A percentile compares a stretch with the other conserved stretches of the same genome.
These are phyloP conservation scores for Luidia sarsii DNA, from an alignment of 53 echinoderm and acorn worm genomes.

Conservation along the genomic window DNA sequence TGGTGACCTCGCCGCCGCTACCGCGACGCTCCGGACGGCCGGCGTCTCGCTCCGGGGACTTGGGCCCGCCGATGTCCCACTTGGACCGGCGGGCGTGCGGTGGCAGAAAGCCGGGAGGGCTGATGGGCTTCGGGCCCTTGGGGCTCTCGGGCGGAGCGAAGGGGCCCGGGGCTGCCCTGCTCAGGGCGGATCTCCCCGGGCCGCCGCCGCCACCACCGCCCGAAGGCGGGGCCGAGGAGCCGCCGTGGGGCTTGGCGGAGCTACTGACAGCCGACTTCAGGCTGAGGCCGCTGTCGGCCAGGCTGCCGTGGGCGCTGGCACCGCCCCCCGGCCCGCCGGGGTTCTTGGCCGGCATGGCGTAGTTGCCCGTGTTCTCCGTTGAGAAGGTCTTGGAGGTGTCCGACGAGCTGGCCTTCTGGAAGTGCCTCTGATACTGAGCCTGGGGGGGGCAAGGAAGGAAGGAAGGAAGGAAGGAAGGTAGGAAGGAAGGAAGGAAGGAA, in stretches of 20 bases:
- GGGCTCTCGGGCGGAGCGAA: neutral
- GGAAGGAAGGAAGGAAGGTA: no score
- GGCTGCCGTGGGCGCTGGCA: slow-evolving; percentile 11
- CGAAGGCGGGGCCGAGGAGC: no score
- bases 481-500: no score
- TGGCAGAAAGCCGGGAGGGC: neutral
- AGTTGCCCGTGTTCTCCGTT: slow-evolving; percentile 52
- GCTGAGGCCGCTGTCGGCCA: slow-evolving; percentile 12
- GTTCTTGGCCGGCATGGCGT: slow-evolving; percentile 44
- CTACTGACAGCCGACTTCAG: slow-evolving; percentile 1
- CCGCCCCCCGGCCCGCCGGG: neutral
- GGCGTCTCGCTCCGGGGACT: neutral
- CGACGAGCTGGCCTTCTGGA: slow-evolving; percentile 77
- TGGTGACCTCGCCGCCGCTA: neutral
- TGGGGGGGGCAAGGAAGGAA: slow-evolving; percentile 24
- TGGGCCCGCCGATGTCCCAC: slow-evolving; percentile 25
- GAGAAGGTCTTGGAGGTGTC: slow-evolving; percentile 44
- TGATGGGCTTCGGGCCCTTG: neutral
- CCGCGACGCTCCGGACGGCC: neutral
- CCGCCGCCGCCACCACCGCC: neutral
- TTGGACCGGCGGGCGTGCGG: slow-evolving; percentile 10
- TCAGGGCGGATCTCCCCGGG: neutral
- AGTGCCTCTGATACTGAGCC: slow-evolving; percentile 95
- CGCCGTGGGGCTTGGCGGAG: no score
- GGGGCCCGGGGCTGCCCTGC: neutral